Conservation (phyloP, 2,113 vertebrate genomes). For the Sciurus niger region DNA sequence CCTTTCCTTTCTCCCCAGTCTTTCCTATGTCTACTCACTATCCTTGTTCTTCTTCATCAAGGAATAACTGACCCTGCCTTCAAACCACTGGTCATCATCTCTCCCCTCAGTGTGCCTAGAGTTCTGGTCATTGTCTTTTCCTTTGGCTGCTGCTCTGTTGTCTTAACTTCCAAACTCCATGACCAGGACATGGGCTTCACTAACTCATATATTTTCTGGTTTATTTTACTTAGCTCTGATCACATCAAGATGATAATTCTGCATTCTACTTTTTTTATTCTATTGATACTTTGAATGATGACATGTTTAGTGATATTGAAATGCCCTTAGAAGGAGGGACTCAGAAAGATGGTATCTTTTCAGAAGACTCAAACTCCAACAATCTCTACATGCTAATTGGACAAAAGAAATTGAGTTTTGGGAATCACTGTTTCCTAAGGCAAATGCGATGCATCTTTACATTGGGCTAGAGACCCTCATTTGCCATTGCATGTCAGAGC, state of each 20-base stretch:
- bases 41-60: neutral
- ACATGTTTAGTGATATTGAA: conserved; percentile 9
- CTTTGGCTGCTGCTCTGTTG: neutral
- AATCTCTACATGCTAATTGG: neutral
- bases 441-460: neutral
- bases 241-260: neutral
- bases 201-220: neutral
- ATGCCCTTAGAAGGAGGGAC: neutral
- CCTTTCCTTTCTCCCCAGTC: neutral
- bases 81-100: neutral
- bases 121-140: neutral
- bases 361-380: neutral
- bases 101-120: neutral
- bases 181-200: neutral
- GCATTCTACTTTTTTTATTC: neutral
- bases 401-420: neutral
- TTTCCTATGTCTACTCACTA: neutral
- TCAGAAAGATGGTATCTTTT: conserved; percentile 1
- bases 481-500: neutral
- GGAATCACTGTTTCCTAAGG: neutral
- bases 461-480: neutral
- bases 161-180: neutral
- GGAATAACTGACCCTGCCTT: neutral
- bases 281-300: conserved; percentile 3
- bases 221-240: conserved; percentile 7